Conservation (phyloP, 2,888 invertebrate genomes). For the Drosophila flavopinicola region DNA sequence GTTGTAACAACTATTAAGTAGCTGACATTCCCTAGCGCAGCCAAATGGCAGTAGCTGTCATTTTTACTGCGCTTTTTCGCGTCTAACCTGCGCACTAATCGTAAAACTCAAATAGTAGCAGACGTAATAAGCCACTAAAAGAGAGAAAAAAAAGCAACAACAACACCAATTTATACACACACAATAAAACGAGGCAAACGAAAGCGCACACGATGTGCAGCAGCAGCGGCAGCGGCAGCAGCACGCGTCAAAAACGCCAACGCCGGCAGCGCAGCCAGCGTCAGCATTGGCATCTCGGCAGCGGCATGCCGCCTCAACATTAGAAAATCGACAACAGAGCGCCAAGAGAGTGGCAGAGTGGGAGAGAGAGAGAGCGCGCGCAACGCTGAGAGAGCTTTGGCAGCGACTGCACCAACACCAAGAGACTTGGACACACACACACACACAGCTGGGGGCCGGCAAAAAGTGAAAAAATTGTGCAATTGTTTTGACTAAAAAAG, state of each 20-base stretch:
- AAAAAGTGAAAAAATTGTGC: slow-evolving; percentile 67
- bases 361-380: slow-evolving; percentile 8
- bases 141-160: slow-evolving; percentile 11
- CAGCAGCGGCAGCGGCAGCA: slow-evolving; percentile 27
- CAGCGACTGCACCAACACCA: slow-evolving; percentile 66
- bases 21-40: not conserved
- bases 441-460: slow-evolving; percentile 54
- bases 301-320: slow-evolving; percentile 46
- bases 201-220: slow-evolving; percentile 51
- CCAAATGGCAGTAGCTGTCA: slow-evolving; percentile 3
- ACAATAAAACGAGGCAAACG: slow-evolving; percentile 28
- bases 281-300: slow-evolving; percentile 25
- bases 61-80: slow-evolving; percentile 11
- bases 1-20: too few species aligned
- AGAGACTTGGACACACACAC: slow-evolving; percentile 39
- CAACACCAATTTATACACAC: slow-evolving; percentile 26
- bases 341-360: slow-evolving; percentile 2
- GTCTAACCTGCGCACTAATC: slow-evolving; percentile 15
- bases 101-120: slow-evolving; percentile 39
- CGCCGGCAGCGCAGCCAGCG: slow-evolving; percentile 38
- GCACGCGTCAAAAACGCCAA: slow-evolving; percentile 46
- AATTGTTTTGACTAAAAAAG: slow-evolving; percentile 79
- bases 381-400: slow-evolving; percentile 42
- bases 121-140: slow-evolving; percentile 25
- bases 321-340: slow-evolving; percentile 61